Evolutionary conservation across 37 sponge, comb jelly and placozoan species (phyloP).

Genomic region (Crambe crambe): DNA sequence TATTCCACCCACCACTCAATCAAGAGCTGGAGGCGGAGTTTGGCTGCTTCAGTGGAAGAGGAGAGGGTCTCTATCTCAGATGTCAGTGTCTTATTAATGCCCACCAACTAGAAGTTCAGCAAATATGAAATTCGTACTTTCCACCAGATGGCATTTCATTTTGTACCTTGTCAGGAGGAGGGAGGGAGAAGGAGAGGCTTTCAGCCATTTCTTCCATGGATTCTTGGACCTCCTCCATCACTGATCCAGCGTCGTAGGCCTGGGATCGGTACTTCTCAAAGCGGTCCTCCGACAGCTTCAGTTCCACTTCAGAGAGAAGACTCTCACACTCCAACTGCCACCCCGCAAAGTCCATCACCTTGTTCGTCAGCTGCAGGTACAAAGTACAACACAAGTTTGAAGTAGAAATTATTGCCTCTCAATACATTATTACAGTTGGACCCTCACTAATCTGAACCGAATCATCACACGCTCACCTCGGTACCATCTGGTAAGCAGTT

Average conservation of each 20-base stretch:
- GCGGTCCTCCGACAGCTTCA: constrained; percentile 22
- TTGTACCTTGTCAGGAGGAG: constrained; percentile 26
- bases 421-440: too few relatives aligned
- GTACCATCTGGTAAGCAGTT: too few relatives aligned
- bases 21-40: constrained; percentile 18
- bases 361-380: not conserved
- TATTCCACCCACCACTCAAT: constrained; percentile 59
- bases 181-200: not conserved
- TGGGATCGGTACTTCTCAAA: constrained; percentile 16
- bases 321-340: constrained; percentile 7
- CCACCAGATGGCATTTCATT: not conserved
- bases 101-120: constrained; percentile 9
- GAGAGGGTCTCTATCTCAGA: constrained; percentile 5
- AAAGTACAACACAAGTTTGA: not conserved
- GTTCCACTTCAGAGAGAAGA: not conserved
- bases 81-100: constrained; percentile 2
- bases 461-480: too few relatives aligned
- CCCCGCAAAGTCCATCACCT: constrained; percentile 28
- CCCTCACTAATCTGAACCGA: too few relatives aligned
- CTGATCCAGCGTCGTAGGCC: constrained; percentile 38
- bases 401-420: too few relatives aligned
- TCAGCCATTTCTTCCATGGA: not conserved
- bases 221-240: constrained; percentile 20
- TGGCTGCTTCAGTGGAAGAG: not conserved
- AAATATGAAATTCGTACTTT: not conserved